These are phyloP conservation scores for Anorthoa munda DNA, from an alignment of 2,888 invertebrate genomes.

Conservation along the genomic window DNA sequence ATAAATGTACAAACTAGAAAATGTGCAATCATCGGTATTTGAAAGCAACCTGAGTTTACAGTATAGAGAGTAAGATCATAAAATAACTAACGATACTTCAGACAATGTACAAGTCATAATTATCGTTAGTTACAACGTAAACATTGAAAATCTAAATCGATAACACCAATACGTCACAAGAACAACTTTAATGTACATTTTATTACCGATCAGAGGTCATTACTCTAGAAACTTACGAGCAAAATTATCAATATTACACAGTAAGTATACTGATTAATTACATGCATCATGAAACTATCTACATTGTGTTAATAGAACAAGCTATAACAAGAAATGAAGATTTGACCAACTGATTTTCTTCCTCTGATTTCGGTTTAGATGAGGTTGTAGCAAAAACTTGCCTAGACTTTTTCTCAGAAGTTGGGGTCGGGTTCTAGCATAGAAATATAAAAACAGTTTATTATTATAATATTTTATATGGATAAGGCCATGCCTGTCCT, in stretches of 20 bases:
- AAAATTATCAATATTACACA: conserved; percentile 40
- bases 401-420: no score
- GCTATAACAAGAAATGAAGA: not conserved
- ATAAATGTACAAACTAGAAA: not conserved
- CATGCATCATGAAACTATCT: not conserved
- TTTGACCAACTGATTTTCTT: not conserved
- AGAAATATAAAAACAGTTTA: no score
- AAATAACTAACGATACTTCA: not conserved
- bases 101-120: not conserved
- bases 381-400: not conserved
- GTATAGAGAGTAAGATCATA: not conserved
- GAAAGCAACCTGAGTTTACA: not conserved
- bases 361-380: not conserved
- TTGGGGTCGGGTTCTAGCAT: no score
- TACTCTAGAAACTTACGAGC: conserved; percentile 32
- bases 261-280: conserved; percentile 22
- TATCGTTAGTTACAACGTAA: conserved; percentile 24
- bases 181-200: conserved; percentile 47
- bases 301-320: not conserved
- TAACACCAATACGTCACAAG: conserved; percentile 33
- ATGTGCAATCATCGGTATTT: not conserved
- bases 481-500: no score
- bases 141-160: conserved; percentile 38
- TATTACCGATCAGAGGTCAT: conserved; percentile 47
- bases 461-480: no score